Evolutionary conservation across 1,140 invertebrate species (phyloP), one percentile per base, ranked within the genome.

Genomic region (Episyrphus balteatus): DNA sequence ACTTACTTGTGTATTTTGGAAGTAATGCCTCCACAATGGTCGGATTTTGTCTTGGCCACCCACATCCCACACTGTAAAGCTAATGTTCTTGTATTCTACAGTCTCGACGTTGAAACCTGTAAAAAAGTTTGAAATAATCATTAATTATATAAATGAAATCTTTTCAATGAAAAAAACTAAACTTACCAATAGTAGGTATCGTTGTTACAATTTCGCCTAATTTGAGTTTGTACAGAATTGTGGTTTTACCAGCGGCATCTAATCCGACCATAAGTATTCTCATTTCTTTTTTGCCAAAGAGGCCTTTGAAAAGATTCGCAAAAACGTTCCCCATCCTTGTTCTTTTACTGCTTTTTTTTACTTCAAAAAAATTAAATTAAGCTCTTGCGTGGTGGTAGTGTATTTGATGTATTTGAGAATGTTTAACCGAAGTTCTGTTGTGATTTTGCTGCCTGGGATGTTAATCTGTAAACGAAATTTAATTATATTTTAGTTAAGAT

Each of bases 151-250:
- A n/a, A 43, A 33, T 32, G 5, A 34, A 37, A 18, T 38, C 34
- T n/a, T n/a, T n/a, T n/a, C 46, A 46, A 15, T 15, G 8, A 49
- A 19, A 32, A n/a, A 19, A 40, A 39, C 14, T 15, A 3, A 19
- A 40, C 80, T 85, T 70, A 93, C 93, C 94, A 81, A 98, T 98
- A 59, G 95, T 99, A 58, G 94, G 95, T 81, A 99, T 98, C 62
- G 95, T 98, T 68, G 93, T 98, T 61, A 98, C 93, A 78, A 98
- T 95, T 88, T 98, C 95, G 70, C 94, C 94, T 78, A 98, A 83
- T 83, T 98, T 98, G 69, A 99, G 82, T 83, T 98, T 98, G 80
- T 98, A 98, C 74, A 98, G 80, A 75, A 98, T 98, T 74, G 95
- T 98, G 63, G 95, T 98, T 86, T 98, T 98, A 78, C 95, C 95